phyloP scores from a whole-genome alignment of 2,113 vertebrate genomes.

The Delphinapterus leucas region DNA sequence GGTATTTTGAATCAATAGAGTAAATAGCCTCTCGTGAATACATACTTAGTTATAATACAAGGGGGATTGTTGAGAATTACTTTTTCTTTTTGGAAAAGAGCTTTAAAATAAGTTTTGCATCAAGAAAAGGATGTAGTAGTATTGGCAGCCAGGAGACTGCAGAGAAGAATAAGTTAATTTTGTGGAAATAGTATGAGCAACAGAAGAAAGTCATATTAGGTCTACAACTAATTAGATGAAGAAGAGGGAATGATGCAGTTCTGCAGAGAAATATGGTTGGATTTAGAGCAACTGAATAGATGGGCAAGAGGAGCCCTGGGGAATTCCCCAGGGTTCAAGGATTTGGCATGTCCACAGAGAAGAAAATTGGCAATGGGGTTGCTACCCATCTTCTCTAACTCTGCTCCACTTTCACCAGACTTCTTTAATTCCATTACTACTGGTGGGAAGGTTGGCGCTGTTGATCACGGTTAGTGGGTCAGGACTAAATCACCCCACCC shows the following conservation, averaged over 20 bases:
- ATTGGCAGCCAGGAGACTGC: not conserved
- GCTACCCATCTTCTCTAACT: not conserved
- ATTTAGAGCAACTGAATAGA: not conserved
- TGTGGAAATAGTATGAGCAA: conserved; percentile 12
- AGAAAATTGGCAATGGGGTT: not conserved
- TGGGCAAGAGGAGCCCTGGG: not conserved
- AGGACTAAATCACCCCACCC: conserved; percentile 43
- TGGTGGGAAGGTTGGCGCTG: not conserved
- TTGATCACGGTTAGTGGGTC: not conserved
- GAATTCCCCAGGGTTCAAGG: not conserved
- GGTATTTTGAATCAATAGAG: not conserved
- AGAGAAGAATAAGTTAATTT: not conserved
- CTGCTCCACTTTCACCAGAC: not conserved
- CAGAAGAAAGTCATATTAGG: conserved; percentile 11
- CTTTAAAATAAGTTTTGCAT: not conserved
- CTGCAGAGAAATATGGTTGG: not conserved
- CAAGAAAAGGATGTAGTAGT: not conserved
- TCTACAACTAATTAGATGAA: not conserved
- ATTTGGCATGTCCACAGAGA: conserved; percentile 14
- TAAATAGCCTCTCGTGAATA: not conserved
- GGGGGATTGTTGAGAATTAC: not conserved
- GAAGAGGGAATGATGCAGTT: not conserved
- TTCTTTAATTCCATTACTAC: not conserved
- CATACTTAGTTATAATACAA: not conserved
- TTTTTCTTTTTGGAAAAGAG: not conserved